Conservation (phyloP, 2,888 invertebrate genomes). For the Pandemis heparana region DNA sequence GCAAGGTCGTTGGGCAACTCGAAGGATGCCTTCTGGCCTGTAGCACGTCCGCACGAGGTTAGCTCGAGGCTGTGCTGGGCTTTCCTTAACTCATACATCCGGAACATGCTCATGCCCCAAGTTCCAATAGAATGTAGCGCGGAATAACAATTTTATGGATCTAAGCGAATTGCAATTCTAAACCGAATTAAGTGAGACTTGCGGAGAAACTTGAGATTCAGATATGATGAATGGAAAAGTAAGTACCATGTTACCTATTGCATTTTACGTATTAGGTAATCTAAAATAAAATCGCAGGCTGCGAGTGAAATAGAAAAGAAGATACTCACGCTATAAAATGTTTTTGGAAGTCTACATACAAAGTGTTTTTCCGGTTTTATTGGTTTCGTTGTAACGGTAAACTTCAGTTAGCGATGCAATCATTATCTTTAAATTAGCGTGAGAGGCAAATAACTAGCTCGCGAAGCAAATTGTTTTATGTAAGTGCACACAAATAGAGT, state of each 20-base stretch:
- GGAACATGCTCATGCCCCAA: conserved; percentile 17
- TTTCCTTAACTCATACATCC: conserved; percentile 70
- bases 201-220: background rate
- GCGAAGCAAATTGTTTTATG: too few species aligned
- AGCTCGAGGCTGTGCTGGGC: conserved; percentile 62
- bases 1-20: conserved; percentile 26
- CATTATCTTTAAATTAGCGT: too few species aligned
- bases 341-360: background rate
- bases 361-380: too few species aligned
- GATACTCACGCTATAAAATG: background rate
- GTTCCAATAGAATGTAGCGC: conserved; percentile 12
- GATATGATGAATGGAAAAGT: background rate
- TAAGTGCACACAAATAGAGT: too few species aligned
- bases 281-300: background rate
- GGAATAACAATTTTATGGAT: conserved; percentile 23
- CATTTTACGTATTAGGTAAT: background rate
- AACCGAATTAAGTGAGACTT: too few species aligned
- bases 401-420: too few species aligned
- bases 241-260: background rate
- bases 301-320: background rate
- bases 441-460: too few species aligned
- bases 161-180: conserved; percentile 4
- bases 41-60: conserved; percentile 59
- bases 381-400: too few species aligned
- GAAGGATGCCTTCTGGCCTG: conserved; percentile 59